Evolutionary conservation across 2,797 vertebrate species (phyloP).

Genomic region (Falco naumanni): DNA sequence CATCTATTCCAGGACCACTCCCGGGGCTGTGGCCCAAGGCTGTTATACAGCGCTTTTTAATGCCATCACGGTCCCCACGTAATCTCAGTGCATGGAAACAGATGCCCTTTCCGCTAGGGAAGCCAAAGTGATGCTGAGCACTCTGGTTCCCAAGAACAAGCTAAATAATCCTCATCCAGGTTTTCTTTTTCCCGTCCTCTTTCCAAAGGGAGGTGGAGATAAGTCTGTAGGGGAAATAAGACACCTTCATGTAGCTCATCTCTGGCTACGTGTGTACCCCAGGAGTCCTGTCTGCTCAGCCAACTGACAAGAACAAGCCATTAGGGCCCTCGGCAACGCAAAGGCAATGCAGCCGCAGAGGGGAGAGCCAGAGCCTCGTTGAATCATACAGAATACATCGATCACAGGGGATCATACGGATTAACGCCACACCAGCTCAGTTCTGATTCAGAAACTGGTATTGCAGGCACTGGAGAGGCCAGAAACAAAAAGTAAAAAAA

Average conservation of each 20-base stretch:
- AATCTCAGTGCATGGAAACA: rapidly evolving
- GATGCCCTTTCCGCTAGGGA: background rate
- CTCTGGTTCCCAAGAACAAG: rapidly evolving
- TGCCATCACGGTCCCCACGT: rapidly evolving
- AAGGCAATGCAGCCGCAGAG: background rate
- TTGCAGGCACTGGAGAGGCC: background rate
- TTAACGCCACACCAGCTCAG: background rate
- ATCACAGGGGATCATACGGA: rapidly evolving
- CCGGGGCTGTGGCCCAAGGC: rapidly evolving
- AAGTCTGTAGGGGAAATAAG: background rate
- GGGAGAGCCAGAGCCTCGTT: background rate
- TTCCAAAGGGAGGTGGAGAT: background rate
- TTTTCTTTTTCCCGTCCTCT: background rate
- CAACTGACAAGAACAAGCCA: background rate
- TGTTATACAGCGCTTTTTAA: rapidly evolving
- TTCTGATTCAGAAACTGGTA: rapidly evolving
- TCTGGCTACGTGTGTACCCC: background rate
- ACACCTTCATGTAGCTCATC: background rate
- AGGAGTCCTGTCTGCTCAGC: background rate
- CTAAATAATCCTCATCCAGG: background rate
- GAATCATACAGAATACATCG: rapidly evolving
- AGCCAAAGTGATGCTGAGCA: rapidly evolving
- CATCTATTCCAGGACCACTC: background rate
- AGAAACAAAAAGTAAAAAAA: background rate
- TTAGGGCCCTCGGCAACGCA: background rate